Conservation (phyloP, 2,113 vertebrate genomes). For the Gobius niger region DNA sequence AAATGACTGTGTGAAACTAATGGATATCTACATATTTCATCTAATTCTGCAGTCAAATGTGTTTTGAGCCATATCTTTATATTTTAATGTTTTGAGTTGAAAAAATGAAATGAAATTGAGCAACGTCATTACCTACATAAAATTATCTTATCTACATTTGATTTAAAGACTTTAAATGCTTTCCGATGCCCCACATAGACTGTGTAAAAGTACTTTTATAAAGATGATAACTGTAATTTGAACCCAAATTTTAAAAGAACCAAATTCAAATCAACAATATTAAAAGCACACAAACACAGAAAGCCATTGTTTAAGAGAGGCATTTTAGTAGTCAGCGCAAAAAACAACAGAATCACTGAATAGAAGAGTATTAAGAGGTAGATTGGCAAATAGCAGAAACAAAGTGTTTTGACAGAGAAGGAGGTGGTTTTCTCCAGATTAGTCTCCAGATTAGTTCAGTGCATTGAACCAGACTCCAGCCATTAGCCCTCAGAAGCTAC, state of each 20-base stretch:
- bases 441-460: conserved; percentile 16
- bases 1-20: too few relatives aligned
- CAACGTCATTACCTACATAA: too few relatives aligned
- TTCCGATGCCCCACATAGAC: too few relatives aligned
- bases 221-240: neutral
- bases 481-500: neutral
- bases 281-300: neutral
- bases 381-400: conserved; percentile 11
- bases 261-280: neutral
- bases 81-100: too few relatives aligned
- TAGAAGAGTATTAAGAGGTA: neutral
- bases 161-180: too few relatives aligned
- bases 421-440: conserved; percentile 21
- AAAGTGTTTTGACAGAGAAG: neutral
- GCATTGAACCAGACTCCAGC: neutral
- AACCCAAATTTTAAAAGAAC: neutral
- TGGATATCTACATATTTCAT: too few relatives aligned
- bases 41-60: too few relatives aligned
- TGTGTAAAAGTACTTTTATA: too few relatives aligned
- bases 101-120: too few relatives aligned
- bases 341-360: neutral
- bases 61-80: too few relatives aligned
- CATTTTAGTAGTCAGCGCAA: conserved; percentile 8
- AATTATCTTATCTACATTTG: too few relatives aligned
- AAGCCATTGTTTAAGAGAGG: neutral